Evolutionary conservation across 2,888 invertebrate species (phyloP).

Genomic region (Meteorus colon): DNA sequence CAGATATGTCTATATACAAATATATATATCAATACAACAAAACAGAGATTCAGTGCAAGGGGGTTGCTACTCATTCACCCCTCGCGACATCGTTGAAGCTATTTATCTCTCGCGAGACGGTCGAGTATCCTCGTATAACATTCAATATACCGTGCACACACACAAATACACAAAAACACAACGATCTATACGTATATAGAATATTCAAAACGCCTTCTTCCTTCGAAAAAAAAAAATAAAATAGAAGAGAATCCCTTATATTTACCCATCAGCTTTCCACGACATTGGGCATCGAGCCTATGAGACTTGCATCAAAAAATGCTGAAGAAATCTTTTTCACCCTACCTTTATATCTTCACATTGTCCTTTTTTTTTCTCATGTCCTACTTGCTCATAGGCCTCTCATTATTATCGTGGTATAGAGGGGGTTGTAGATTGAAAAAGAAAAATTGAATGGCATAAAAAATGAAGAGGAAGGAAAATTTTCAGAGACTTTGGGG

Average conservation of each 20-base stretch:
- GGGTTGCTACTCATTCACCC: constrained; percentile 22
- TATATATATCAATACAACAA: not conserved
- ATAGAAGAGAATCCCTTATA: constrained; percentile 36
- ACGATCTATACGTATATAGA: constrained; percentile 13
- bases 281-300: constrained; percentile 54
- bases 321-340: constrained; percentile 46
- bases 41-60: not conserved
- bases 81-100: constrained; percentile 33
- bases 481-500: constrained; percentile 30
- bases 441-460: constrained; percentile 21
- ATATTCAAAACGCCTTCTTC: constrained; percentile 32
- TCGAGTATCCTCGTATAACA: constrained; percentile 34
- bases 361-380: constrained; percentile 40
- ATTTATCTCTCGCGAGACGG: constrained; percentile 44
- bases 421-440: constrained; percentile 31
- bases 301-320: constrained; percentile 45
- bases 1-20: not conserved
- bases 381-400: constrained; percentile 42
- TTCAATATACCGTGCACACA: constrained; percentile 16
- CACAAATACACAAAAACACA: constrained; percentile 14
- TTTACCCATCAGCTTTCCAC: constrained; percentile 69
- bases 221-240: constrained; percentile 33
- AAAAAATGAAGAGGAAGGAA: constrained; percentile 17
- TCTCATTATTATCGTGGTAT: constrained; percentile 43
- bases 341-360: constrained; percentile 41